Conservation (phyloP, 1,140 invertebrate genomes). For the Drosophila insularis region DNA sequence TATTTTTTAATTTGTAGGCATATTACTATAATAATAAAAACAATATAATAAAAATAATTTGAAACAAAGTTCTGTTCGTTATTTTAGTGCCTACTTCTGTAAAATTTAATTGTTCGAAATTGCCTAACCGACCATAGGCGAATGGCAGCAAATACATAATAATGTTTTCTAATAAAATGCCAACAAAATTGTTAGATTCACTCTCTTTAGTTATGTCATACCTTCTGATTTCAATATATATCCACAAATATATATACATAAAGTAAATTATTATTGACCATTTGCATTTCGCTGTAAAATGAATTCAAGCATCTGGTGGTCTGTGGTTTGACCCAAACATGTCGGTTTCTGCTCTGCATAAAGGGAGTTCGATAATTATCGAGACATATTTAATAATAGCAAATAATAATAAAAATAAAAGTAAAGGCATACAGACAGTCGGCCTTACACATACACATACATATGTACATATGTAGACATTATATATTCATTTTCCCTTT, state of each 20-base stretch:
- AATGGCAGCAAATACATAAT: background rate
- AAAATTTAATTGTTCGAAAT: background rate
- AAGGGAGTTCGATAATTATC: conserved; percentile 62
- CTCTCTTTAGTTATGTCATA: background rate
- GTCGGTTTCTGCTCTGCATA: conserved; percentile 7
- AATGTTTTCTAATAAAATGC: background rate
- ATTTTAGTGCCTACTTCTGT: too few relatives aligned
- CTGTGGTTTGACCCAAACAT: conserved; percentile 10
- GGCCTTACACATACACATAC: conserved; percentile 1
- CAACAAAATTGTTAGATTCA: background rate
- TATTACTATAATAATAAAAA: too few relatives aligned
- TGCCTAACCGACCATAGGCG: background rate
- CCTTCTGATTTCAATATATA: background rate
- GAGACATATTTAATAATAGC: conserved; percentile 74
- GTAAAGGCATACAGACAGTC: conserved; percentile 25
- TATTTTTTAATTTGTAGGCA: too few relatives aligned
- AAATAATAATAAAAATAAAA: conserved; percentile 59
- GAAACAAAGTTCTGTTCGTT: background rate
- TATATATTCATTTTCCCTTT: conserved; percentile 25
- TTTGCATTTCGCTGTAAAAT: conserved; percentile 31
- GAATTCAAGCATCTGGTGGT: conserved; percentile 51
- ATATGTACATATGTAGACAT: background rate
- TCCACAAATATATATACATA: background rate
- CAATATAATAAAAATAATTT: too few relatives aligned
- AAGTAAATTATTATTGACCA: conserved; percentile 8